Evolutionary conservation across 2,888 invertebrate species (phyloP), one percentile per base, ranked within the genome.

Genomic region (Conomelus anceps): DNA sequence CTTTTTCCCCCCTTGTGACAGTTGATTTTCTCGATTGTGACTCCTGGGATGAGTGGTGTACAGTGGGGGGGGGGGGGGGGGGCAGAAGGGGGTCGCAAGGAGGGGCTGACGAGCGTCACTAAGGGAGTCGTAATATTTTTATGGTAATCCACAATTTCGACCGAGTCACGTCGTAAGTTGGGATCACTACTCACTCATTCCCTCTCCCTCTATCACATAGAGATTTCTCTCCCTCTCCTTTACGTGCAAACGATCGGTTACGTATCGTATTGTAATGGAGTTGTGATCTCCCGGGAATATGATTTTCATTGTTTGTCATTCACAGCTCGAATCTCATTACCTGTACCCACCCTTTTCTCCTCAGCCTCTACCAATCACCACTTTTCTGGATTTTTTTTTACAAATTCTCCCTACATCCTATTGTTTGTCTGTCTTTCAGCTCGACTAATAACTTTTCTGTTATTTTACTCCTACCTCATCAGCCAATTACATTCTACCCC

Each of bases 21-120:
- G 63, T 63, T 63, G 63, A 63, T 63, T 63, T 26, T 63, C 63
- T n/a, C 63, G 63, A 63, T 63, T 63, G 63, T n/a, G 20, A 63
- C 63, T 63, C n/a, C n/a, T n/a, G 3, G 63, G 63, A n/a, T 20
- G n/a, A 3, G 63, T 63, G 63, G 4, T n/a, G 63, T 63, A 4
- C n/a, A n/a, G 13, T 1, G 26, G 26, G 84, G 29, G 20, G 22
- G 22, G 23, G 23, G 41, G 88, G 86, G n/a, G 84, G 86, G 1
- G 84, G 86, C 41, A 89, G 86, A 63, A 11, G 89, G 86, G 88
- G 89, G 88, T 23, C 34, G 88, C 86, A 87, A n/a, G n/a, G n/a
- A n/a, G 63, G 63, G 7, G n/a, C n/a, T 6, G 4, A 20, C n/a
- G n/a, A 63, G 20, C 63, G 63, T 63, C 63, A 63, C 63, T n/a